phyloP scores from a whole-genome alignment of 2,113 vertebrate genomes.

The Tretioscincus oriximinensis region DNA sequence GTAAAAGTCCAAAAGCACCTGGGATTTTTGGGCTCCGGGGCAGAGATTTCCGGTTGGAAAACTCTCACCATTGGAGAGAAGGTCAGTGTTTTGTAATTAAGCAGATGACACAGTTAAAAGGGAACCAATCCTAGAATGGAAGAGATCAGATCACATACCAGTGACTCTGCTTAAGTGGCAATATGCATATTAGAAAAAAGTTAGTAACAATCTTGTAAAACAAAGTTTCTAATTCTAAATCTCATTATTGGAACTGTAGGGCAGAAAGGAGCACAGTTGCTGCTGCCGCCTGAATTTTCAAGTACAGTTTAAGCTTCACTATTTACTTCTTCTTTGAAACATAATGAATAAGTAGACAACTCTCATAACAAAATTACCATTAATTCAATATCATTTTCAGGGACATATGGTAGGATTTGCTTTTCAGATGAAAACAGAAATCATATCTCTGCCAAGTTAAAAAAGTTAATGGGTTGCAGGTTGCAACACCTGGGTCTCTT shows the following conservation, averaged over 20 bases:
- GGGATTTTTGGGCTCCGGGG: too few species aligned
- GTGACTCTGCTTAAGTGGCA: background rate
- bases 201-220: background rate
- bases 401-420: background rate
- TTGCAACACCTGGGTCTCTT: too few species aligned
- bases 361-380: background rate
- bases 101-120: background rate
- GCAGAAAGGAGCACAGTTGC: background rate
- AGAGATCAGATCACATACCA: background rate
- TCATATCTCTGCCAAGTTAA: background rate
- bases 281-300: background rate
- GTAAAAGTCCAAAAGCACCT: too few species aligned
- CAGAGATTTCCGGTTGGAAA: too few species aligned
- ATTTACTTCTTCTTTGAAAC: background rate
- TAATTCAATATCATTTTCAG: background rate
- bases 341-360: background rate
- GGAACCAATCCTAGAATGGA: background rate
- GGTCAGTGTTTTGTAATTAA: background rate
- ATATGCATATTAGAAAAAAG: background rate
- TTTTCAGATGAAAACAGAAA: background rate
- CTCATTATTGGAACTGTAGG: background rate
- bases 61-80: background rate
- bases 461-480: background rate
- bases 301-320: background rate
- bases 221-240: background rate